Conservation (phyloP, 2,888 invertebrate genomes). For the Phaonia tiefii region DNA sequence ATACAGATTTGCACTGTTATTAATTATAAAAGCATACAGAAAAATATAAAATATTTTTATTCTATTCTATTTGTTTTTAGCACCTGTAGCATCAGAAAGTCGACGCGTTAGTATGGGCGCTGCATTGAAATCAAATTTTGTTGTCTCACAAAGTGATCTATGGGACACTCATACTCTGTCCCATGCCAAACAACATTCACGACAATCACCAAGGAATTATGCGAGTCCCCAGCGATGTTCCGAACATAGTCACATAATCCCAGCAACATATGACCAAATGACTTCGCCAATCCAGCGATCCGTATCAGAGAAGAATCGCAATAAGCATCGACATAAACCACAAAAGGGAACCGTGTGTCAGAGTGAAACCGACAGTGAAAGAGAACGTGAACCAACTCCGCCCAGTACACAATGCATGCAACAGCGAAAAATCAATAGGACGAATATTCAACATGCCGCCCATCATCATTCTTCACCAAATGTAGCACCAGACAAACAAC, state of each 20-base stretch:
- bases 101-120: conserved; percentile 79
- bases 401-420: conserved; percentile 74
- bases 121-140: conserved; percentile 82
- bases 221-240: conserved; percentile 79
- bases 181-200: conserved; percentile 80
- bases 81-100: conserved; percentile 76
- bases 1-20: too few species aligned
- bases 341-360: conserved; percentile 82
- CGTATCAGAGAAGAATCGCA: conserved; percentile 85
- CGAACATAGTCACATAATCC: conserved; percentile 79
- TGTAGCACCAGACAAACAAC: conserved; percentile 82
- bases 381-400: conserved; percentile 78
- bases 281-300: conserved; percentile 84
- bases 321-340: conserved; percentile 81
- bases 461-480: conserved; percentile 85
- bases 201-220: conserved; percentile 80
- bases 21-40: too few species aligned
- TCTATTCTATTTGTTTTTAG: conserved; percentile 59
- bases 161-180: conserved; percentile 86
- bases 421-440: conserved; percentile 75
- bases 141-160: conserved; percentile 85
- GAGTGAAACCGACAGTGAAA: conserved; percentile 82
- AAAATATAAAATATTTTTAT: too few species aligned
- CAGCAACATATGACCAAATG: conserved; percentile 75
- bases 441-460: conserved; percentile 78